Conservation (phyloP, 2,113 vertebrate genomes). For the Aldabrachelys gigantea region DNA sequence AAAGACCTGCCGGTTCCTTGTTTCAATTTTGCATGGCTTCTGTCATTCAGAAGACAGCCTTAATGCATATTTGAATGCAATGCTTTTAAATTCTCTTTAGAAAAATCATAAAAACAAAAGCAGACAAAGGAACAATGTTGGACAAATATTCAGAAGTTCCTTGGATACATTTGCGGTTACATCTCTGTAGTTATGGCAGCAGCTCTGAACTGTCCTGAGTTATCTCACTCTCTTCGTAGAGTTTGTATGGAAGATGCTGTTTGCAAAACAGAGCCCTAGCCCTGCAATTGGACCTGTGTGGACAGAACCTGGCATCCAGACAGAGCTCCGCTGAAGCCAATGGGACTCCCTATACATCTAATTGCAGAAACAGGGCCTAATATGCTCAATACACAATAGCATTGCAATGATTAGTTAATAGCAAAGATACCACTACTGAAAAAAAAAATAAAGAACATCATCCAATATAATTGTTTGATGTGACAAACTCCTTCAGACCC, state of each 20-base stretch:
- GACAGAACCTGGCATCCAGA: too few species aligned
- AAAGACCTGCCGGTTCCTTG: neutral
- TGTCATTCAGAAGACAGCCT: neutral
- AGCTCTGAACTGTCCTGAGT: neutral
- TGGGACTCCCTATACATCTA: too few species aligned
- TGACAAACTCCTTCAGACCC: neutral
- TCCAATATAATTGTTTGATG: neutral
- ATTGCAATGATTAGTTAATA: too few species aligned
- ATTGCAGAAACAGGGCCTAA: too few species aligned
- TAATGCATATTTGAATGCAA: neutral
- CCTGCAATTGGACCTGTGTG: neutral
- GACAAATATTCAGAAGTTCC: neutral
- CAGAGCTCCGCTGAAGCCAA: too few species aligned
- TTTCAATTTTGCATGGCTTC: neutral
- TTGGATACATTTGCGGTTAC: conserved; percentile 14
- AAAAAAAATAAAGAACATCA: neutral
- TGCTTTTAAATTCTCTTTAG: conserved; percentile 7
- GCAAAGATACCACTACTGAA: neutral
- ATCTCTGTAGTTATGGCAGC: neutral
- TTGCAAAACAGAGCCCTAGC: neutral
- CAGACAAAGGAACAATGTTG: neutral
- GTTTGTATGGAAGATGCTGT: neutral
- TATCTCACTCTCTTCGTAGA: neutral
- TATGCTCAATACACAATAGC: too few species aligned
- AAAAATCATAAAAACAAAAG: conserved; percentile 17